Percentiles rank a stretch among this genome's conserved stretches.
These are phyloP conservation scores for Avahi laniger DNA, from an alignment of 2,797 vertebrate genomes.

Conservation along the genomic window DNA sequence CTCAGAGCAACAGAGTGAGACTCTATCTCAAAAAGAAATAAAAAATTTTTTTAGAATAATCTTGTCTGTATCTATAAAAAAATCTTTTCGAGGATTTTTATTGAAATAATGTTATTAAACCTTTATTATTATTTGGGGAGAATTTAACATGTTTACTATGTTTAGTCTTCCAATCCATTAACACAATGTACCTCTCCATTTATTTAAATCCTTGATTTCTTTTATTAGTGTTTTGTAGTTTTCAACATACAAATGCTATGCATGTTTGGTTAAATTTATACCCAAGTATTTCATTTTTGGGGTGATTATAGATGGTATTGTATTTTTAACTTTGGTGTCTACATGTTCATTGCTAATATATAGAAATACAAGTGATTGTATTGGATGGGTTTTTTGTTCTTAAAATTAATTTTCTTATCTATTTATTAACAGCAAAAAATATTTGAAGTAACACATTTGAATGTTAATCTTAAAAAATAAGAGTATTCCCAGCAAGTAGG, in stretches of 20 bases:
- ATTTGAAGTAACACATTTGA: background rate
- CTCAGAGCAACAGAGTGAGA: too few relatives aligned
- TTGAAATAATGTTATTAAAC: background rate
- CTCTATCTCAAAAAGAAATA: too few relatives aligned
- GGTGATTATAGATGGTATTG: background rate
- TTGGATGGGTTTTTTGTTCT: background rate
- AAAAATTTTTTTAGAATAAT: background rate
- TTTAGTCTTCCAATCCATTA: background rate
- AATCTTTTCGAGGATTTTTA: background rate
- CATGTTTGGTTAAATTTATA: background rate
- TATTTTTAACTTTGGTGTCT: background rate
- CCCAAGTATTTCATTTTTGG: background rate
- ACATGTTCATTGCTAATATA: background rate
- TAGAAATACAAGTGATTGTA: background rate
- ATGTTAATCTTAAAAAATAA: conserved; percentile 6
- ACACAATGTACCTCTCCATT: background rate
- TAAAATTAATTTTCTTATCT: background rate
- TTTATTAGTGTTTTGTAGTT: background rate
- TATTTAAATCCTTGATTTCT: background rate
- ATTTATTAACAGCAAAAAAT: background rate
- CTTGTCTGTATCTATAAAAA: background rate
- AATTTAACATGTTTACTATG: background rate
- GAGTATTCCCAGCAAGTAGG: background rate
- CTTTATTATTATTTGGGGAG: background rate
- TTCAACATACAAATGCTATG: background rate